Evolutionary conservation across 2,797 vertebrate genomes (phyloP), one percentile per base, ranked within the genome.

Genomic region (Heterohyrax brucei): DNA sequence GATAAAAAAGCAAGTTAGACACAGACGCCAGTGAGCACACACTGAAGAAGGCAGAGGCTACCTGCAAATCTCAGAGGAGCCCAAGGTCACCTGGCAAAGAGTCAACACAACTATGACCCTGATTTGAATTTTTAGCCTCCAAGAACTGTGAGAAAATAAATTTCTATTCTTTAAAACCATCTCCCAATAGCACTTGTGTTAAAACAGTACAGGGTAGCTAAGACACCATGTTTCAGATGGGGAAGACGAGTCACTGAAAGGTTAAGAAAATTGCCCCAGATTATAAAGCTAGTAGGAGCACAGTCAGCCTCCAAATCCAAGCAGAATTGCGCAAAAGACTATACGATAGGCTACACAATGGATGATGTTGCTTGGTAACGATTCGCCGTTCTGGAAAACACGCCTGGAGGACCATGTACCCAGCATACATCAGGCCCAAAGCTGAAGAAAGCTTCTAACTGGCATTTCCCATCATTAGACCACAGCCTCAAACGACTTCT

Each of bases 311-410:
- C 44, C 18, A 50, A 59, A 77, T 26, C 33, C 16, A 9, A 46
- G 53, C 1, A 3, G 33, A 21, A 14, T 14, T 24, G n/a, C 50
- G 3, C 18, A 62, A 10, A 18, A 68, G 13, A n/a, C 72, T 28
- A 53, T 2, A 50, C 22, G 0, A 3, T 4, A 0, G 0, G 70
- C 82, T 56, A 19, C 62, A 5, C 1, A 1, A 39, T 3, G 2
- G 16, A 14, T 1, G 48, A 7, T 5, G 10, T 19, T 2, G 0
- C 30, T 30, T 3, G 4, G 48, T 0, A 39, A n/a, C 0, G 10
- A 22, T 30, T 1, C 18, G 50, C 46, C 53, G 50, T 24, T 33
- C 64, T 10, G 30, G 76, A 26, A 24, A 62, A 56, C 4, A 21
- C n/a, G n/a, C 2, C 5, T 21, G 4, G 50, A 16, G 7, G 21